Evolutionary conservation across 2,113 vertebrate genomes (phyloP).

Genomic region (Oriolus oriolus): DNA sequence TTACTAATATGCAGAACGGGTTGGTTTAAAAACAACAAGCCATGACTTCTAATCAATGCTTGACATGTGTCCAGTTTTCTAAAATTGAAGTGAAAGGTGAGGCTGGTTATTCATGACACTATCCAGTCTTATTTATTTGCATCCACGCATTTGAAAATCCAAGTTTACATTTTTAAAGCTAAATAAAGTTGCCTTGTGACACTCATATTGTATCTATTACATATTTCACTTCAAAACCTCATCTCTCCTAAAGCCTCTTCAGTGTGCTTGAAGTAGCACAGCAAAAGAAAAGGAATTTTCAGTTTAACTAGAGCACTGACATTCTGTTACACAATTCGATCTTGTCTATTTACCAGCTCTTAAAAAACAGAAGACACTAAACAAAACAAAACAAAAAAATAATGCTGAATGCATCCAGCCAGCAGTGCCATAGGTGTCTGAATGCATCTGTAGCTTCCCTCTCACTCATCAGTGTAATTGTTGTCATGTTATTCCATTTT

Average conservation of each 20-base stretch:
- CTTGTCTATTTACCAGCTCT: constrained; percentile 81
- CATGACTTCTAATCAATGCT: neutral
- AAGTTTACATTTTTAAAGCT: constrained; percentile 77
- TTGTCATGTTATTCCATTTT: constrained; percentile 84
- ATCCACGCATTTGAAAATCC: constrained; percentile 55
- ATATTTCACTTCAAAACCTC: constrained; percentile 84
- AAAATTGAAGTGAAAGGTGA: constrained; percentile 12
- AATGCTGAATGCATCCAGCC: constrained; percentile 69
- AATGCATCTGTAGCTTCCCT: constrained; percentile 75
- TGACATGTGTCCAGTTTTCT: neutral
- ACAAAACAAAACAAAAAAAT: constrained; percentile 39
- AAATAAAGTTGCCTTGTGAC: constrained; percentile 77
- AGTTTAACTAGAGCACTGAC: constrained; percentile 82
- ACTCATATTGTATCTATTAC: constrained; percentile 81
- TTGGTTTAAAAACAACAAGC: constrained; percentile 6
- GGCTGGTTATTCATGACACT: neutral
- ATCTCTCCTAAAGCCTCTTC: constrained; percentile 82
- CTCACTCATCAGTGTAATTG: constrained; percentile 82
- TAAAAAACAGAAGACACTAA: constrained; percentile 78
- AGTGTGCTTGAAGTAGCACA: constrained; percentile 76
- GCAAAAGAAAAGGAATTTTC: constrained; percentile 83
- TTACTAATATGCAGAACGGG: neutral
- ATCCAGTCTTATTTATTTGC: constrained; percentile 50
- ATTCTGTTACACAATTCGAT: constrained; percentile 82
- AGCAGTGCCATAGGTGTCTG: constrained; percentile 76